A percentile compares a stretch with the other conserved stretches of the same genome.
Conservation (phyloP, 2,113 vertebrate genomes). For the Scophthalmus maximus region DNA sequence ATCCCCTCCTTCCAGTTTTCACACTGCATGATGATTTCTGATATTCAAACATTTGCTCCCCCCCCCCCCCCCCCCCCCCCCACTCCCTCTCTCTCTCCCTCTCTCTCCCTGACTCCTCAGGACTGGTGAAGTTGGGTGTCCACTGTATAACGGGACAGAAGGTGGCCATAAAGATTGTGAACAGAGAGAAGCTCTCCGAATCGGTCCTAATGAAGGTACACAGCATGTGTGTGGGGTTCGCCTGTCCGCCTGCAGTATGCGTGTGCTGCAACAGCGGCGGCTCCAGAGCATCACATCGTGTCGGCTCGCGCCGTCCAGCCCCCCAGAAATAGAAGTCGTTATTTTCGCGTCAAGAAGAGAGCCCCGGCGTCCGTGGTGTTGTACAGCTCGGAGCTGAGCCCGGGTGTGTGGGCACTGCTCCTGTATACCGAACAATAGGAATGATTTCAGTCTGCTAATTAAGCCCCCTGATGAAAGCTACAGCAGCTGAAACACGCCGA, state of each 20-base stretch:
- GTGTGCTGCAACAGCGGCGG: too few relatives aligned
- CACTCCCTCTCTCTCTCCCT: constrained; percentile 6
- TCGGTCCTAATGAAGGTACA: constrained; percentile 90
- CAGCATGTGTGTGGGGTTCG: too few relatives aligned
- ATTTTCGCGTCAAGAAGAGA: constrained; percentile 50
- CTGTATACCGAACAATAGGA: constrained; percentile 51
- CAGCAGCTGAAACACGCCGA: constrained; percentile 33
- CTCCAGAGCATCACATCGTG: too few relatives aligned
- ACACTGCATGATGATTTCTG: constrained; percentile 53
- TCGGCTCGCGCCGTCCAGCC: not conserved
- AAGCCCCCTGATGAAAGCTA: constrained; percentile 47
- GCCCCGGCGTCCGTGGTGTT: constrained; percentile 39
- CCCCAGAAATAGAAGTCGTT: constrained; percentile 35
- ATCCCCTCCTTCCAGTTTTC: constrained; percentile 55
- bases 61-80: too few relatives aligned
- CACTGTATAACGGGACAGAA: constrained; percentile 97
- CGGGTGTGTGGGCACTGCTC: constrained; percentile 64
- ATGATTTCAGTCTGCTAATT: constrained; percentile 61
- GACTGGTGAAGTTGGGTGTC: constrained; percentile 93
- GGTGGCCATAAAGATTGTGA: constrained; percentile 98
- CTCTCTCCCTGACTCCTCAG: constrained; percentile 67
- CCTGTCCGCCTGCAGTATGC: too few relatives aligned
- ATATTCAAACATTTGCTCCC: constrained; percentile 27
- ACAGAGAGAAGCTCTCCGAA: constrained; percentile 97
- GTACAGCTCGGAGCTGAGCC: constrained; percentile 45